A percentile compares a stretch with the other conserved stretches of the same genome.
Conservation (phyloP, 2,888 invertebrate species). For the Cheilosia impressa region DNA sequence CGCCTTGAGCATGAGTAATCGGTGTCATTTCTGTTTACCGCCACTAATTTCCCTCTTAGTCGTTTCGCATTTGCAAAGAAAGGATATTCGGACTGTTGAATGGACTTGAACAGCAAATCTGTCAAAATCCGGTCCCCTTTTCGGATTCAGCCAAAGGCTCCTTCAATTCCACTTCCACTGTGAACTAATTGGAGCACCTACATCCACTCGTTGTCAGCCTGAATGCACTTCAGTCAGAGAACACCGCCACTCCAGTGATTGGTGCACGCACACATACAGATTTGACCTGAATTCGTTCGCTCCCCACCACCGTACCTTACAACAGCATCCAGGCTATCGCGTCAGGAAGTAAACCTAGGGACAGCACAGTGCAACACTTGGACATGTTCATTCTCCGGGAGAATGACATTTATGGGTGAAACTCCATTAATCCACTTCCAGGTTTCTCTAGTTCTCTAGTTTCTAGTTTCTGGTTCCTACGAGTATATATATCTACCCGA, state of each 20-base stretch:
- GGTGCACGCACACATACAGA: neutral
- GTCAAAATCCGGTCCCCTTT: constrained; percentile 33
- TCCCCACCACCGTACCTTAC: too few species aligned
- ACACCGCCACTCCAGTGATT: neutral
- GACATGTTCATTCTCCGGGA: constrained; percentile 53
- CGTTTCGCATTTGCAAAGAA: neutral
- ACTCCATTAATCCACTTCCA: constrained; percentile 68
- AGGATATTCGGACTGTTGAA: constrained; percentile 25
- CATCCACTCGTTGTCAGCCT: constrained; percentile 63
- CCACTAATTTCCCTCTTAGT: constrained; percentile 45
- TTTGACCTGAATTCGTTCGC: constrained; percentile 48
- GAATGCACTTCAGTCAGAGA: constrained; percentile 44
- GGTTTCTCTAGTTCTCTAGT: constrained; percentile 33
- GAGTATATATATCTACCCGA: neutral
- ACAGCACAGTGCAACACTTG: constrained; percentile 37
- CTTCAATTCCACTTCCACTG: constrained; percentile 35
- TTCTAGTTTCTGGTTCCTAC: neutral
- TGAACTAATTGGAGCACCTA: constrained; percentile 68
- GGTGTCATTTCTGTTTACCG: constrained; percentile 47
- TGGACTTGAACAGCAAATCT: constrained; percentile 43
- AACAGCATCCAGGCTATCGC: too few species aligned
- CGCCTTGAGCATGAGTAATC: constrained; percentile 16
- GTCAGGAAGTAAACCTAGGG: constrained; percentile 60
- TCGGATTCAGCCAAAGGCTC: constrained; percentile 43
- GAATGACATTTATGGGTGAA: constrained; percentile 73